Percentiles rank a stretch among this genome's conserved stretches.
These are phyloP conservation scores for Tragelaphus eurycerus DNA, from an alignment of 2,797 vertebrate genomes.

Conservation along the genomic window DNA sequence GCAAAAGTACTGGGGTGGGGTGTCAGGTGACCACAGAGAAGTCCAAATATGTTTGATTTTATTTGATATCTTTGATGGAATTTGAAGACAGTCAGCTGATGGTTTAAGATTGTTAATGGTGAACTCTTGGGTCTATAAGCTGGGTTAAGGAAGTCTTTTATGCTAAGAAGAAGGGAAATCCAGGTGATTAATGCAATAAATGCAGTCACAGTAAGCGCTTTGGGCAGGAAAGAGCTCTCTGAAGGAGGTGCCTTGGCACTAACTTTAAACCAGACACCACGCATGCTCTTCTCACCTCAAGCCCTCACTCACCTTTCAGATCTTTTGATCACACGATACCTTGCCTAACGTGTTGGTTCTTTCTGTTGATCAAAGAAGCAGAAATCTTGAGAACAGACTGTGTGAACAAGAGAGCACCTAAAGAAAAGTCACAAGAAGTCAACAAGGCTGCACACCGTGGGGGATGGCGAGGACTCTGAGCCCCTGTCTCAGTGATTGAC, in stretches of 20 bases:
- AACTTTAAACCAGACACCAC: background rate
- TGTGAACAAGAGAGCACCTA: background rate
- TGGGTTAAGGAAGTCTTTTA: background rate
- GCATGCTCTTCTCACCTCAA: background rate
- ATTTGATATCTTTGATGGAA: background rate
- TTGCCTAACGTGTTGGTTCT: background rate
- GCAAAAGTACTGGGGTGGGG: no score
- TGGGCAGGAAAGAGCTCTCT: background rate
- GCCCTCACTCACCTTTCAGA: background rate
- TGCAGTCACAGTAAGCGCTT: background rate
- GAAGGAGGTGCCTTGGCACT: background rate
- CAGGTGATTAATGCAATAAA: constrained; percentile 63
- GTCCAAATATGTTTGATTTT: background rate
- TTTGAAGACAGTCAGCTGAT: background rate
- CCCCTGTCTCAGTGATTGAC: background rate
- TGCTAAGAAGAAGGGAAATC: background rate
- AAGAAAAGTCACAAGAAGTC: background rate
- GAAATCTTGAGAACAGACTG: background rate
- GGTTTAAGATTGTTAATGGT: background rate
- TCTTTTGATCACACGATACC: background rate
- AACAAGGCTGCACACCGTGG: background rate
- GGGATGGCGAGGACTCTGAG: background rate
- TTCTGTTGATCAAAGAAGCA: background rate
- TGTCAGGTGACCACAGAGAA: background rate
- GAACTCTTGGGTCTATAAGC: background rate